A percentile compares a stretch with the other conserved stretches of the same genome.
These are phyloP conservation scores for Sebastes matsubarae DNA, from an alignment of 2,797 vertebrate species.

Conservation along the genomic window DNA sequence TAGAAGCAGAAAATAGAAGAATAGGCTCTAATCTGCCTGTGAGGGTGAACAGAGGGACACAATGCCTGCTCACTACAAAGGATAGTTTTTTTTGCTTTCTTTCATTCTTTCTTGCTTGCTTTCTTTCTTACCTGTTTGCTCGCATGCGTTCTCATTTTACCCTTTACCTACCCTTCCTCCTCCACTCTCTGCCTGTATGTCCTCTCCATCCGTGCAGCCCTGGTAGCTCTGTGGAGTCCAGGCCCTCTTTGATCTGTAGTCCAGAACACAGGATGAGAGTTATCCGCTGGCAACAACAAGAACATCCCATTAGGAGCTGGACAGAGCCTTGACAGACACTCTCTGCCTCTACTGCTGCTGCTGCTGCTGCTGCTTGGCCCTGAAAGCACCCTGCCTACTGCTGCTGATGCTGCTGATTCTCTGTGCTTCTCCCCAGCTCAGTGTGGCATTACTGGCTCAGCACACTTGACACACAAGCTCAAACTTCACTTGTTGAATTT, in stretches of 20 bases:
- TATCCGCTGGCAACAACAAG: slow-evolving; percentile 78
- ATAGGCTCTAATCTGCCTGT: slow-evolving; percentile 31
- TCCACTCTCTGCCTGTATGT: slow-evolving; percentile 18
- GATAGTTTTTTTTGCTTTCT: background rate
- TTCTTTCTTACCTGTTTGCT: slow-evolving; percentile 3
- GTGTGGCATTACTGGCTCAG: slow-evolving; percentile 60
- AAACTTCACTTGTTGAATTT: slow-evolving; percentile 57
- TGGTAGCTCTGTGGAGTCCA: slow-evolving; percentile 53
- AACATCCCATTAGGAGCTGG: slow-evolving; percentile 79
- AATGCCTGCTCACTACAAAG: background rate
- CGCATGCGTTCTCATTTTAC: slow-evolving; percentile 2
- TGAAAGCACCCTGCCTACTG: slow-evolving; percentile 33
- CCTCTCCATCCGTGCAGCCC: slow-evolving; percentile 31
- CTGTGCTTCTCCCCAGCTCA: slow-evolving; percentile 48
- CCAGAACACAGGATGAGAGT: slow-evolving; percentile 81
- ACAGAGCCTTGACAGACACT: slow-evolving; percentile 65
- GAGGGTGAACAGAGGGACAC: slow-evolving; percentile 31
- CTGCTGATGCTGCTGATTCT: slow-evolving; percentile 46
- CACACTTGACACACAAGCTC: slow-evolving; percentile 44
- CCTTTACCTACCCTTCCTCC: slow-evolving; percentile 29
- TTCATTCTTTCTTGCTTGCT: background rate
- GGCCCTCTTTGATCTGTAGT: slow-evolving; percentile 76
- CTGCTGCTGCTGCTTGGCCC: slow-evolving; percentile 28
- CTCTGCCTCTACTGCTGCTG: slow-evolving; percentile 36
- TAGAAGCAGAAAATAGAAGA: slow-evolving; percentile 30